A percentile compares a stretch with the other conserved stretches of the same genome.
Evolutionary conservation across 2,888 invertebrate genomes (phyloP).

Genomic region (Campoplex nolae): DNA sequence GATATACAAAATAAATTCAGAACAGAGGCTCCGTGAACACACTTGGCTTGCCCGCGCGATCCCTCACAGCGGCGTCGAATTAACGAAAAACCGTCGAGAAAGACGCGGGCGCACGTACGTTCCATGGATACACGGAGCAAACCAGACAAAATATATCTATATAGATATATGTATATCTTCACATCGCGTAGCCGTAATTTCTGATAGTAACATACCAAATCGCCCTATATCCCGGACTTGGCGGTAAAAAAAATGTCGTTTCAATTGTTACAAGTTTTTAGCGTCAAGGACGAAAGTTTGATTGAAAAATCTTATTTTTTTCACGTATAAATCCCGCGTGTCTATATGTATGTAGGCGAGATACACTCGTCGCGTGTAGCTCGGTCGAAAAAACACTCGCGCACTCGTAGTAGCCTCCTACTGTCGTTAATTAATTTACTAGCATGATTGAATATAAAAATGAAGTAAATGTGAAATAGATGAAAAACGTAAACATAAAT

Average conservation of each 20-base stretch:
- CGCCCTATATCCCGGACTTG: background rate
- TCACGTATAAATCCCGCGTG: slow-evolving; percentile 2
- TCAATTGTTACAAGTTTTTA: background rate
- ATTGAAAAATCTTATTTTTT: slow-evolving; percentile 9
- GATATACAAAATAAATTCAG: slow-evolving; percentile 17
- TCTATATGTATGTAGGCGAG: slow-evolving; percentile 12
- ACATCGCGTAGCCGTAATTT: slow-evolving; percentile 44
- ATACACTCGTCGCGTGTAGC: slow-evolving; percentile 28
- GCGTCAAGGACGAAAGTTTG: background rate
- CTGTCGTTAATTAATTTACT: slow-evolving; percentile 12
- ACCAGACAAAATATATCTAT: slow-evolving; percentile 32
- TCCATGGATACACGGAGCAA: slow-evolving; percentile 34
- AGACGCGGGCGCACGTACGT: slow-evolving; percentile 50
- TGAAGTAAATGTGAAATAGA: background rate
- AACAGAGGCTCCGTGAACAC: slow-evolving; percentile 19
- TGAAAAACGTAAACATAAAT: slow-evolving; percentile 2
- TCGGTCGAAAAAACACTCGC: slow-evolving; percentile 50
- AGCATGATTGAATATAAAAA: background rate
- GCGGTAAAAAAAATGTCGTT: background rate
- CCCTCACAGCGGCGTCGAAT: slow-evolving; percentile 61
- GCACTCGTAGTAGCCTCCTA: slow-evolving; percentile 26
- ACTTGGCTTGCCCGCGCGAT: slow-evolving; percentile 65
- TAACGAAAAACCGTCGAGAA: slow-evolving; percentile 39
- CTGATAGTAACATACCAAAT: slow-evolving; percentile 54
- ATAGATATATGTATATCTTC: slow-evolving; percentile 4